Evolutionary conservation across 2,797 vertebrate species (phyloP), one percentile per base, ranked within the genome.

Genomic region (Austrolebias charrua): DNA sequence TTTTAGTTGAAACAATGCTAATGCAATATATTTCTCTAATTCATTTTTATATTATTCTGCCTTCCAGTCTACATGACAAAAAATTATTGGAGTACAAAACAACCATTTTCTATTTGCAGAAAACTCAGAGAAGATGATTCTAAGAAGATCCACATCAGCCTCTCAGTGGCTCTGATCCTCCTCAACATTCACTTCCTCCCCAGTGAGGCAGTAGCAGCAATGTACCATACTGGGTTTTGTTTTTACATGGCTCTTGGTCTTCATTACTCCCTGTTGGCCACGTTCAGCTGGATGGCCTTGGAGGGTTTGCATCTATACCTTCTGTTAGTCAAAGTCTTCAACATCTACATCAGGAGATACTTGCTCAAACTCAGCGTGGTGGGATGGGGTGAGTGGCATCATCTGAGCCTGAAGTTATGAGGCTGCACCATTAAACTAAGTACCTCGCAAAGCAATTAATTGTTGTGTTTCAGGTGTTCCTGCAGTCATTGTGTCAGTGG

Each of bases 291-390:
- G 95, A 93, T 83, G 80, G 92, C 85, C 3, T 65, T 94, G 0
- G 94, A 95, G 49, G 92, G 93, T 10, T 94, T 95, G 81, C 93
- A 95, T 76, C 88, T 95, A 60, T 93, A 94, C 76, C 79, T 95
- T 5, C 89, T 95, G 4, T 28, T 96, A 0, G 75, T 93, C 44
- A 89, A 68, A 1, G 92, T 95, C 83, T 96, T 94, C 80, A 95
- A 95, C 58, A 47, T 92, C 80, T 92, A 95, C 33, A 24, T 94
- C 71, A 90, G 15, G 14, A 86, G 65, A 81, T 96, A 95, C 55
- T 2, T 93, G 66, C 90, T 95, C 33, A 95, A 95, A 77, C 87
- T 96, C 50, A 89, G 88, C 10, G 3, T 84, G 2, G 66, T 92
- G 15, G 93, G 93, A 28, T 96, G 95, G 95, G 94, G 95, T 95